Conservation (phyloP, 2,888 invertebrate genomes). For the Xestia c-nigrum region DNA sequence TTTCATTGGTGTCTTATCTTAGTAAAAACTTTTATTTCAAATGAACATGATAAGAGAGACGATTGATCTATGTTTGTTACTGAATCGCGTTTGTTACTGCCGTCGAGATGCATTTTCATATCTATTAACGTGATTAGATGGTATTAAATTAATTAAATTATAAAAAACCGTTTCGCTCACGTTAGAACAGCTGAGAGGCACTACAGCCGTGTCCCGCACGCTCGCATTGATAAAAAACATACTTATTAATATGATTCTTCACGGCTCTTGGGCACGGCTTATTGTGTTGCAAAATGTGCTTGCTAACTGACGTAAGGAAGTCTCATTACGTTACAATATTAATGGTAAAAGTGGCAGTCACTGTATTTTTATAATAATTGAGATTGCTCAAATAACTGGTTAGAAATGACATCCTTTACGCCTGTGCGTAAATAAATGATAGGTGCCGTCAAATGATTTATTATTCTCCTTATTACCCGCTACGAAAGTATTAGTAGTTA, state of each 20-base stretch:
- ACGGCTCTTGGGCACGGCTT: slow-evolving; percentile 71
- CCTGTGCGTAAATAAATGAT: neutral
- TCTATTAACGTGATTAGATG: slow-evolving; percentile 68
- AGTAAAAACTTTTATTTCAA: slow-evolving; percentile 39
- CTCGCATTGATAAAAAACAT: slow-evolving; percentile 75
- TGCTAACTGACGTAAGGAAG: slow-evolving; percentile 62
- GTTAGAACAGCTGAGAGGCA: slow-evolving; percentile 54
- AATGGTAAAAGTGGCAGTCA: slow-evolving; percentile 28
- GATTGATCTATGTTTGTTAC: slow-evolving; percentile 64
- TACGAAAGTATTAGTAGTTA: no score
- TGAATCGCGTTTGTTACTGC: slow-evolving; percentile 59
- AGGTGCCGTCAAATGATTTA: neutral
- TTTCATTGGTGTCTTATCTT: neutral
- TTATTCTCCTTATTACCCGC: neutral
- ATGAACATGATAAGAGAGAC: slow-evolving; percentile 43
- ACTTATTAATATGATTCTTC: slow-evolving; percentile 80
- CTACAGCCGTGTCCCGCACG: slow-evolving; percentile 54
- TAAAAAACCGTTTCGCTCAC: slow-evolving; percentile 62
- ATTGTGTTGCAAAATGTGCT: slow-evolving; percentile 63
- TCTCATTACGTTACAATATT: slow-evolving; percentile 49
- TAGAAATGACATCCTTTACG: neutral
- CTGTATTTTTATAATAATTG: slow-evolving; percentile 17
- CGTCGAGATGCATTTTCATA: slow-evolving; percentile 52
- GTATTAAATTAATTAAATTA: slow-evolving; percentile 68
- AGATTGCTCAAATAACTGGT: neutral